These are phyloP conservation scores for Clusia tigrina DNA, from an alignment of 2,888 invertebrate genomes.

Conservation along the genomic window DNA sequence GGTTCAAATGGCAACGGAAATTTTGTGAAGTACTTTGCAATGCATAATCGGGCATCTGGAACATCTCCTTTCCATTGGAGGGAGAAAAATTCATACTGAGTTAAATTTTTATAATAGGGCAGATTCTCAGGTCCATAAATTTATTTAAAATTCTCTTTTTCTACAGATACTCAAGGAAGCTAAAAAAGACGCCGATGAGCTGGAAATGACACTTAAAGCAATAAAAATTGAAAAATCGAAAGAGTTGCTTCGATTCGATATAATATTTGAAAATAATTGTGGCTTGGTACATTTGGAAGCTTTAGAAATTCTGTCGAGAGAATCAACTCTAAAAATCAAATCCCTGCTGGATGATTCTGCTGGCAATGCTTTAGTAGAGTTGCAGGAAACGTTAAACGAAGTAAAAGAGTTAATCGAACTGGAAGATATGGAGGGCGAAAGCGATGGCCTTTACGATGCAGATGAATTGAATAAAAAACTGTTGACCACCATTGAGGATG, in stretches of 20 bases:
- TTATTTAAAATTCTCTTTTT: background rate
- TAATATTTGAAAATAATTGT: conserved; percentile 86
- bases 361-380: conserved; percentile 70
- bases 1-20: background rate
- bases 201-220: conserved; percentile 55
- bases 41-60: too few species aligned
- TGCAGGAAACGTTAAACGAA: conserved; percentile 80
- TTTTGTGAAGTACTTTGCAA: too few species aligned
- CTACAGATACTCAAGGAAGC: conserved; percentile 73
- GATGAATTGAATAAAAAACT: conserved; percentile 69
- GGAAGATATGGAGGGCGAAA: conserved; percentile 73
- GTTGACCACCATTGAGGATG: conserved; percentile 70
- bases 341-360: conserved; percentile 69
- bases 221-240: conserved; percentile 54
- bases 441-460: conserved; percentile 64
- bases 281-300: conserved; percentile 90
- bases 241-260: conserved; percentile 75
- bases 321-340: conserved; percentile 78
- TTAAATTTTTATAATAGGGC: too few species aligned
- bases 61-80: too few species aligned
- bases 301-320: conserved; percentile 86
- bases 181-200: conserved; percentile 70
- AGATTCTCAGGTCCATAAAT: too few species aligned
- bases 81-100: too few species aligned
- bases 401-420: conserved; percentile 81